Base-by-base conservation (phyloP, 2,797 vertebrate genomes). In the Sebastolobus altivelis region DNA sequence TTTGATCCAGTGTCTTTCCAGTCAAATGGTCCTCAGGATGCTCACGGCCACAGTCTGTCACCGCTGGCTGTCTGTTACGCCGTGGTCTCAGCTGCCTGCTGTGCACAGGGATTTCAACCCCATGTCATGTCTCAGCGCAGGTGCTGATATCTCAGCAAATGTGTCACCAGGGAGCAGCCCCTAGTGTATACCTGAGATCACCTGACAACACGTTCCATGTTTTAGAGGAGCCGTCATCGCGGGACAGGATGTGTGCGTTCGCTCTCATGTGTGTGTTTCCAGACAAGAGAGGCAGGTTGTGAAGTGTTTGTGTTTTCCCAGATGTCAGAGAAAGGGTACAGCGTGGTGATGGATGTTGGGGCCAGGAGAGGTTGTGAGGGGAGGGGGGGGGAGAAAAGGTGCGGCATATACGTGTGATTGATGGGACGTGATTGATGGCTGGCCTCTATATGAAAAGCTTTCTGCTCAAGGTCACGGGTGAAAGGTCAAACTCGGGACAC, bases 341-440 rank as follows among this genome's bases (percentile, higher is more conserved):
- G 74, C 68, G 58, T 52, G 37, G 84, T 94, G 94, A 94, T 94
- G 92, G 89, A 94, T 94, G 92, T 83, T 33, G 65, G 75, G 91
- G 80, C 75, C 61, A 81, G 75, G 78, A 82, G 75, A 84, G 90
- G 83, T 87, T 84, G 84, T 54, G 65, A 58, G 63, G 81, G 76
- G 72, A 83, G 86, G 90, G 65, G 60, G 63, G 81, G 76, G 72
- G 84, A 87, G 90, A 85, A 89, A 83, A 82, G 80, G 85, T 87
- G 83, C 71, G 2, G 77, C 52, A 20, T 84, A 66, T 78, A 78
- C 81, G 80, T 84, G 80, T 94, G 93, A 94, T 92, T 93, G 94
- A 95, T 92, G 84, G 82, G 63, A 80, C 79, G 66, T 92, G 91
- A 95, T 90, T 91, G 92, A 95, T 92, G 84, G 85, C 81, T 75